Base-by-base conservation (phyloP, 92 coral and sea anemone genomes). In the Siderastrea radians region DNA sequence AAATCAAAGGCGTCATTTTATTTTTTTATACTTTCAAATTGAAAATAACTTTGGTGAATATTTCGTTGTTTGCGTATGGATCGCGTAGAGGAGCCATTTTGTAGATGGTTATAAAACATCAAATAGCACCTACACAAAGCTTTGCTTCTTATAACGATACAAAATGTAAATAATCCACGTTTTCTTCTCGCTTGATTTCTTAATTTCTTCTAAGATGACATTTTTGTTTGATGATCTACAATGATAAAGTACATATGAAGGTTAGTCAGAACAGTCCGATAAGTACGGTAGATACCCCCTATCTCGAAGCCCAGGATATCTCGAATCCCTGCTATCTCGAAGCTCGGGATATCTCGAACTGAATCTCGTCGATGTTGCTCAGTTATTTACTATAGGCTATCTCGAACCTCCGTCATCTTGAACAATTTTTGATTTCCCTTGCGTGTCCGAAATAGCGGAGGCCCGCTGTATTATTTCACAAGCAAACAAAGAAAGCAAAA, bases 1-100 rank as follows among this genome's bases (percentile, higher is more conserved):
- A 70, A 82, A 82, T 82, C 78, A 71, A 72, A 70, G 43, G 58
- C 58, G 44, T 58, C 58, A 47, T 4, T 82, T 82, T 82, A 82
- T 82, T 82, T 70, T 26, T 15, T 9, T 11, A 54, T 74, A 16
- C 16, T 8, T 70, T 82, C 46, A 3, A 82, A 55, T 82, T 82
- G 47, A 55, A 70, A 79, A 79, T 11, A 58, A 65, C 13, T 44
- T n/a, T 69, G 46, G 66, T 59, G 16, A 54, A 81, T 55, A 43
- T 7, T 55, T 68, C 14, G 1, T 43, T 65, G 58, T 66, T 50
- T 10, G 74, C 43, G 48, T 49, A 52, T 66, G 49, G 62, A 65
- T 17, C 47, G 47, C 49, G 16, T 49, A 49, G 9, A 1, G 65
- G 59, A 49, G 16, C n/a, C 72, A 50, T 73, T 58, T 16, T 38